Conservation (phyloP, 2,113 vertebrate genomes). For the Gnathonemus echidnorhynchus region DNA sequence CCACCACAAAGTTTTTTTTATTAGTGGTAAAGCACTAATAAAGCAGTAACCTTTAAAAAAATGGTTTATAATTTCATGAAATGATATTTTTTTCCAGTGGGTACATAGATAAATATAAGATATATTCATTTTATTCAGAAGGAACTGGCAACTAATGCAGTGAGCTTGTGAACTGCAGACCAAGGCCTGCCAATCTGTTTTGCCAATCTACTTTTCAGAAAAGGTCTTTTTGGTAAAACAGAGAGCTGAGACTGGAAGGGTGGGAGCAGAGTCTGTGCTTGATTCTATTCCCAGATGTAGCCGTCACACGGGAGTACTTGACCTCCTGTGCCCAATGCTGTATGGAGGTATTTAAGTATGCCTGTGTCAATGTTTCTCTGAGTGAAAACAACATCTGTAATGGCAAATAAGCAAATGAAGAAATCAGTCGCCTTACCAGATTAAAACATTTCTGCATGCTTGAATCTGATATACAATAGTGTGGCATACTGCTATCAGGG, state of each 20-base stretch:
- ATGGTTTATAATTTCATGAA: not conserved
- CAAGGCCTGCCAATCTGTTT: not conserved
- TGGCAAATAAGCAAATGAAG: not conserved
- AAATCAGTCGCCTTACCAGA: not conserved
- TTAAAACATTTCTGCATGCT: not conserved
- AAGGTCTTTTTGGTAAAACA: not conserved
- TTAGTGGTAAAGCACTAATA: not conserved
- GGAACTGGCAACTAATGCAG: not conserved
- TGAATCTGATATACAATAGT: not conserved
- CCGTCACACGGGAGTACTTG: not conserved
- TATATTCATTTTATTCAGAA: not conserved
- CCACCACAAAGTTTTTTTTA: not conserved
- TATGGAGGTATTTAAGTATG: not conserved
- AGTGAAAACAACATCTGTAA: not conserved
- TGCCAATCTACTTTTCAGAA: not conserved
- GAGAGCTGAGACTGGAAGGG: not conserved
- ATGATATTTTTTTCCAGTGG: not conserved
- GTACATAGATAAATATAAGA: not conserved
- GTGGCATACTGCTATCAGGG: not conserved
- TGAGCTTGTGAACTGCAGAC: not conserved
- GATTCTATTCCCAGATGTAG: conserved; percentile 10
- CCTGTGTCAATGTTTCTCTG: not conserved
- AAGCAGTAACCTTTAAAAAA: not conserved
- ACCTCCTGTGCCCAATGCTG: not conserved
- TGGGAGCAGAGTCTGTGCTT: not conserved